Evolutionary conservation across 2,113 vertebrate genomes (phyloP).

Genomic region (Atlantisia rogersi): DNA sequence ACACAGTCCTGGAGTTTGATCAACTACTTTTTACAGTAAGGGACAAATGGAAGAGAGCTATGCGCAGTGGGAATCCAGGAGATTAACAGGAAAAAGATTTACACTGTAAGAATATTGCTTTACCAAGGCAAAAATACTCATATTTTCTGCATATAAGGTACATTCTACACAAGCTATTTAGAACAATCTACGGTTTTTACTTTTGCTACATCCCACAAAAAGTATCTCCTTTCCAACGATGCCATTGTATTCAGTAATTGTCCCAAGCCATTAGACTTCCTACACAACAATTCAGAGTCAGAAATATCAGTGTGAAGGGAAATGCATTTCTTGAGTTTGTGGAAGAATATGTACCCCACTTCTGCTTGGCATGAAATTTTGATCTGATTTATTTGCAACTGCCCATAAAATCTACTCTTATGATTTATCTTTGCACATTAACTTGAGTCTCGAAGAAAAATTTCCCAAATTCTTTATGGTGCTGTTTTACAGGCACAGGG

Average conservation of each 20-base stretch:
- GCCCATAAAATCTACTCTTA: background rate
- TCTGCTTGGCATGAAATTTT: background rate
- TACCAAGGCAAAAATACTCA: background rate
- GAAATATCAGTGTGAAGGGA: background rate
- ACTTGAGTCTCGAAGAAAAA: background rate
- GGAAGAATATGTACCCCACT: background rate
- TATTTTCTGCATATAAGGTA: background rate
- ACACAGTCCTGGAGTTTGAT: slow-evolving; percentile 10
- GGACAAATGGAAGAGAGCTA: background rate
- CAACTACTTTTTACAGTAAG: background rate
- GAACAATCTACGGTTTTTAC: slow-evolving; percentile 36
- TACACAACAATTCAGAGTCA: slow-evolving; percentile 32
- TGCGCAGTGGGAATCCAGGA: background rate
- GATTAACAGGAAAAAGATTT: background rate
- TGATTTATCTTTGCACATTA: background rate
- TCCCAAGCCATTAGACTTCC: slow-evolving; percentile 22
- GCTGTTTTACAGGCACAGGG: background rate
- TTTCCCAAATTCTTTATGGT: background rate
- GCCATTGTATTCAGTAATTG: slow-evolving; percentile 6
- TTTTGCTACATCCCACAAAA: background rate
- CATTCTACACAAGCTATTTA: background rate
- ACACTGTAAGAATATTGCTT: background rate
- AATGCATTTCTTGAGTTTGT: background rate
- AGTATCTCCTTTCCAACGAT: background rate
- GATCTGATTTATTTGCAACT: background rate